Base-by-base conservation (phyloP, 2,888 invertebrate genomes). In the Gortyna flavago region DNA sequence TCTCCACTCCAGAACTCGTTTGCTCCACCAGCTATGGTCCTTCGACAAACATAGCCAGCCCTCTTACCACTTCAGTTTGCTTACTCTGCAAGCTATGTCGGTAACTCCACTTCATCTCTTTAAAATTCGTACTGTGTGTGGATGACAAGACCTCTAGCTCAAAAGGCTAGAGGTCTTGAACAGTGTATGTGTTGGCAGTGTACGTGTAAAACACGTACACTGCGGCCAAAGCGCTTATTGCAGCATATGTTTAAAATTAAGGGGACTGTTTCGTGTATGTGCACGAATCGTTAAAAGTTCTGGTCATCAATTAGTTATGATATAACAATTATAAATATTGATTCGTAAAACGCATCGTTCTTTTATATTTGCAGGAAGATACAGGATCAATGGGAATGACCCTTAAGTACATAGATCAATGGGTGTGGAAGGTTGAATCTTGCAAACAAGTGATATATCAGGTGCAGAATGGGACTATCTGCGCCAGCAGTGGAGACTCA, bases 321-420 rank as follows among this genome's bases (percentile, higher is more conserved):
- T 25, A 48, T 48, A 32, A 8, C 21, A 25, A 32, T 32, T 32
- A 16, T 21, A 13, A 25, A 29, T 7, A 48, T 48, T 4, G 18
- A 66, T 13, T 44, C 2, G 13, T 32, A 48, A 68, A 48, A 8
- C 25, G 7, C 0, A 21, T 48, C 32, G 25, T 25, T 68, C 5
- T 68, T 32, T 18, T 6, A 57, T 48, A 21, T 16, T 64, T 65
- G 25, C 54, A 81, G 81, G 72, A 69, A 66, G 0, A 5, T 35
- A 18, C 0, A 0, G 0, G 3, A 9, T 1, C 6, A 18, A 0
- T 21, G 0, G 18, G 0, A 54, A 18, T 2, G 18, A 0, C 7
- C 2, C 80, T 87, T 32, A 80, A 57, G 35, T 79, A 78, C 41
- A 38, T 86, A 9, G 62, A 81, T 5, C 88, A 89, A 67, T 70